Percentiles rank a stretch among this genome's conserved stretches.
Evolutionary conservation across 2,888 invertebrate species (phyloP).

Genomic region (Ganaspis brasiliensis): DNA sequence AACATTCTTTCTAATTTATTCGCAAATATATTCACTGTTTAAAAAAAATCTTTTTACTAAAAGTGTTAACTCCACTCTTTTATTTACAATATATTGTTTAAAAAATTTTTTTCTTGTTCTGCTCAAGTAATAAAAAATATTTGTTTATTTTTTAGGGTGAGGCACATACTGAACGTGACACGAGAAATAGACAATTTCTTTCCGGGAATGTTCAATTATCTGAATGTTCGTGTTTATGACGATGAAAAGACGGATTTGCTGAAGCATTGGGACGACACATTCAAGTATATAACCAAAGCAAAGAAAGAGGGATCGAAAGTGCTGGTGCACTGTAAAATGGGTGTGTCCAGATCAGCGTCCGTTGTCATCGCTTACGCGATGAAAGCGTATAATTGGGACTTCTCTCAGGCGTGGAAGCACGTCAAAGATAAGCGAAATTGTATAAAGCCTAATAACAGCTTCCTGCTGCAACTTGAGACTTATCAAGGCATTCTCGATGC

Average conservation of each 20-base stretch:
- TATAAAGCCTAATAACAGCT: constrained; percentile 98
- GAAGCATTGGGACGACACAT: constrained; percentile 98
- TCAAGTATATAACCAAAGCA: constrained; percentile 97
- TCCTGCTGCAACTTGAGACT: constrained; percentile 95
- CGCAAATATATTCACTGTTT: too few relatives aligned
- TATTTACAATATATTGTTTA: background rate
- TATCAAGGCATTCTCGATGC: constrained; percentile 98
- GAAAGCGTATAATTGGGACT: constrained; percentile 98
- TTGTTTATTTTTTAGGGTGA: constrained; percentile 86
- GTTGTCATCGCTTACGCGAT: constrained; percentile 99
- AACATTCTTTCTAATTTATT: too few relatives aligned
- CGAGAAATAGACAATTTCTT: constrained; percentile 99
- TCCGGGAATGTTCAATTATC: constrained; percentile 97
- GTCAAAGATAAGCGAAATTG: constrained; percentile 95
- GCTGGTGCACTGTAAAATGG: constrained; percentile 99
- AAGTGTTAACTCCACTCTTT: too few relatives aligned
- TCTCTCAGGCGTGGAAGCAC: constrained; percentile 92
- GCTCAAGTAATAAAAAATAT: too few relatives aligned
- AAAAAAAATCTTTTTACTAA: too few relatives aligned
- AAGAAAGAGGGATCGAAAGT: constrained; percentile 95
- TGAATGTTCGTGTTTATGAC: constrained; percentile 98
- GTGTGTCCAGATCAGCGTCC: constrained; percentile 98
- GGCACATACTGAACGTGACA: constrained; percentile 98
- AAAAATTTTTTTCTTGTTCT: too few relatives aligned
- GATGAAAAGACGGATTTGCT: constrained; percentile 98